Evolutionary conservation across 2,797 vertebrate genomes (phyloP).

Genomic region (Sebastolobus alascanus): DNA sequence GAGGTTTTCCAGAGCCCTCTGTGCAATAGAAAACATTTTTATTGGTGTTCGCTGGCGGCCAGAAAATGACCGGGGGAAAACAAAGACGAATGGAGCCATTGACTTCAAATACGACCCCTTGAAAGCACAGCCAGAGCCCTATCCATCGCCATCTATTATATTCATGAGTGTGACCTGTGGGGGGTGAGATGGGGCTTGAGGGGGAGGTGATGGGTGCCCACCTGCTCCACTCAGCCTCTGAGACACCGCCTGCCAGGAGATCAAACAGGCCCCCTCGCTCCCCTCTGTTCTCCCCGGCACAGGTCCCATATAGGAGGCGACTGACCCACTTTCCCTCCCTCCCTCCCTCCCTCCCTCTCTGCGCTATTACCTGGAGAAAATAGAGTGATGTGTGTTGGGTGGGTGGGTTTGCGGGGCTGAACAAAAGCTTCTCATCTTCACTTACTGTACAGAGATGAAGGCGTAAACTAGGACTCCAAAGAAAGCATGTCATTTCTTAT

Average conservation of each 20-base stretch:
- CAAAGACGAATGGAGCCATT: conserved; percentile 77
- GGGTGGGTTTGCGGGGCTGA: conserved; percentile 43
- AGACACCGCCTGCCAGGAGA: conserved; percentile 72
- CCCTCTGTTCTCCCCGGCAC: conserved; percentile 58
- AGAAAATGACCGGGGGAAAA: conserved; percentile 68
- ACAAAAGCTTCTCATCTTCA: conserved; percentile 66
- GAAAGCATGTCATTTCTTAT: conserved; percentile 65
- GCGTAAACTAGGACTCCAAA: conserved; percentile 56
- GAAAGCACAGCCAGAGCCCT: conserved; percentile 64
- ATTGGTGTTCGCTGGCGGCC: conserved; percentile 56
- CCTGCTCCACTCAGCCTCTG: conserved; percentile 73
- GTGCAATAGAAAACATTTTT: conserved; percentile 57
- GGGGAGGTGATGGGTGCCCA: conserved; percentile 60
- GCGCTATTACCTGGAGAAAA: conserved; percentile 77
- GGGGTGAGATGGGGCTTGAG: conserved; percentile 23
- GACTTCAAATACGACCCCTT: conserved; percentile 76
- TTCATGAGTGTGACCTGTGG: conserved; percentile 74
- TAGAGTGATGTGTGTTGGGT: conserved; percentile 51
- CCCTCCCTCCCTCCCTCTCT: conserved; percentile 41
- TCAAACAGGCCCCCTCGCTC: conserved; percentile 68
- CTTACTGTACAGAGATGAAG: conserved; percentile 59
- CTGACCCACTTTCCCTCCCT: conserved; percentile 76
- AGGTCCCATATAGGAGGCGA: conserved; percentile 69
- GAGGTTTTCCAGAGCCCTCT: conserved; percentile 13
- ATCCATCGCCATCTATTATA: conserved; percentile 76